Conservation (phyloP, 1,140 invertebrate genomes). For the Zaprionus lachaisei region DNA sequence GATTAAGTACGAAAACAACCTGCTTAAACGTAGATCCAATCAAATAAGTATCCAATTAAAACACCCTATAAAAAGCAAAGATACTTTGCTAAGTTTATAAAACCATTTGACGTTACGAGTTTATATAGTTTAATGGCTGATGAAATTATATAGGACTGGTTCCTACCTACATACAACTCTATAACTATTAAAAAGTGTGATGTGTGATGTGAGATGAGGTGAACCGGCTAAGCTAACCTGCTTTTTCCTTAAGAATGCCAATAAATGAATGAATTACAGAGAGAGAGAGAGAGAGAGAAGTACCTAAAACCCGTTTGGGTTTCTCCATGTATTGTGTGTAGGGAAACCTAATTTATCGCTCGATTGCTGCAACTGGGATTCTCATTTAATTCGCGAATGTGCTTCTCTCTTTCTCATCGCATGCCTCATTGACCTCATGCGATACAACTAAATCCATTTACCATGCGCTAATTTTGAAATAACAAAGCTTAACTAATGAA, state of each 20-base stretch:
- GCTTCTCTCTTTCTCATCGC: conserved; percentile 19
- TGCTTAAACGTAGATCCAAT: neutral
- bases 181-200: neutral
- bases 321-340: neutral
- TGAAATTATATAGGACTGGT: conserved; percentile 29
- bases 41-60: neutral
- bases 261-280: conserved; percentile 27
- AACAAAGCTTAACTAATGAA: conserved; percentile 59
- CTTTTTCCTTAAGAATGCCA: conserved; percentile 30
- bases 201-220: neutral
- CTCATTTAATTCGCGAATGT: conserved; percentile 29
- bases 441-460: conserved; percentile 27
- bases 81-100: neutral
- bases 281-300: neutral
- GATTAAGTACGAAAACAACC: neutral
- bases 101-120: neutral
- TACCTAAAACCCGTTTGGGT: conserved; percentile 43
- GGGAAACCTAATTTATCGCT: conserved; percentile 61
- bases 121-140: neutral
- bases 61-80: neutral
- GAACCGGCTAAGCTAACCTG: conserved; percentile 36
- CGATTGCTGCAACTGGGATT: conserved; percentile 45
- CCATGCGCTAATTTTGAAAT: conserved; percentile 45
- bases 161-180: neutral
- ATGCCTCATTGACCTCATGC: conserved; percentile 71